Evolutionary conservation across 2,888 invertebrate species (phyloP).

Genomic region (Microplitis manilae): DNA sequence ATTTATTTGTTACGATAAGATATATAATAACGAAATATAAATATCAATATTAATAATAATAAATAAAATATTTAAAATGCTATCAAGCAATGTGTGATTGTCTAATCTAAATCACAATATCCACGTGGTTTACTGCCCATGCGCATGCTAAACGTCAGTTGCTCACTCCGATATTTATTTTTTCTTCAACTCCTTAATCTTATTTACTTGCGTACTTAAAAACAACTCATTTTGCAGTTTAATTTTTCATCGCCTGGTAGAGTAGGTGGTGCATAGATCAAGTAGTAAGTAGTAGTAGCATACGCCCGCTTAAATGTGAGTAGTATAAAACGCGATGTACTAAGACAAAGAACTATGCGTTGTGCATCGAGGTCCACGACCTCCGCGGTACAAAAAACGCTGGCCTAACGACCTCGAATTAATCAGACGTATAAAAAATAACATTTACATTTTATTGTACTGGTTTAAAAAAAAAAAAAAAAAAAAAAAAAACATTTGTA

Average conservation of each 20-base stretch:
- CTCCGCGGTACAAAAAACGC: constrained; percentile 20
- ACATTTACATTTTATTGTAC: constrained; percentile 13
- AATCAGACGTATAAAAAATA: constrained; percentile 23
- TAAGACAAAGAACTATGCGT: constrained; percentile 35
- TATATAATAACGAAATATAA: neutral
- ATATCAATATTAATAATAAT: neutral
- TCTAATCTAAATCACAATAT: neutral
- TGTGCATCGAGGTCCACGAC: constrained; percentile 32
- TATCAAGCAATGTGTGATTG: neutral
- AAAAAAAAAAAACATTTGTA: neutral
- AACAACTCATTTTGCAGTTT: neutral
- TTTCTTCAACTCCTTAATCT: neutral
- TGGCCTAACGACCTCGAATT: constrained; percentile 15
- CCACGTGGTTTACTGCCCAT: neutral
- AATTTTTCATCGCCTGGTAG: neutral
- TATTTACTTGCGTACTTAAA: no score
- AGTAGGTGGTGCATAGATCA: neutral
- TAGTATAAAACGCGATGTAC: neutral
- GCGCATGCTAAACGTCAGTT: neutral
- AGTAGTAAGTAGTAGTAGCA: neutral
- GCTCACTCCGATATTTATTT: neutral
- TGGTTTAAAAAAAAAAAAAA: no score
- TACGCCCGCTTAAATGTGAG: neutral
- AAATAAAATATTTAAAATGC: neutral
- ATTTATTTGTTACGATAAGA: neutral